A percentile compares a stretch with the other conserved stretches of the same genome.
Evolutionary conservation across 2,113 vertebrate genomes (phyloP).

Genomic region (Bubo blakistoni): DNA sequence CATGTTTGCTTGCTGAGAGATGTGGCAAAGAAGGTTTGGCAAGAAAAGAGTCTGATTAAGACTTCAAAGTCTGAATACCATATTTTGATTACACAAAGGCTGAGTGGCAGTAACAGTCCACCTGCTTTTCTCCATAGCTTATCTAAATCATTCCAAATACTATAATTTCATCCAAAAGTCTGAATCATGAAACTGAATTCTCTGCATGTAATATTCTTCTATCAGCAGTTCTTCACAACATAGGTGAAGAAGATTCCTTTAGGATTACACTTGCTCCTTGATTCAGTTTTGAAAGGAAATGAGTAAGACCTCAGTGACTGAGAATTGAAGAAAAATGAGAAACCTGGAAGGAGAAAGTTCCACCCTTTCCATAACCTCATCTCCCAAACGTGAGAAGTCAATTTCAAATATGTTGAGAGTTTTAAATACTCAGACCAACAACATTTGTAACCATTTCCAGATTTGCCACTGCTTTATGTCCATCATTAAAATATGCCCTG

Average conservation of each 20-base stretch:
- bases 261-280: neutral
- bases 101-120: neutral
- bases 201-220: neutral
- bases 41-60: neutral
- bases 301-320: neutral
- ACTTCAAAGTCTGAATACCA: neutral
- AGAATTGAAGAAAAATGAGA: neutral
- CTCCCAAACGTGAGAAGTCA: accelerated
- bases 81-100: neutral
- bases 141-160: neutral
- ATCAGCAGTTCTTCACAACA: neutral
- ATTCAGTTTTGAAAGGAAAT: neutral
- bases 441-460: neutral
- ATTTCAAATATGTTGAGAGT: neutral
- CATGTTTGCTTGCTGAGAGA: neutral
- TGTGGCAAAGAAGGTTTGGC: neutral
- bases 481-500: neutral
- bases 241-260: neutral
- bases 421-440: neutral
- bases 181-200: neutral
- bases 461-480: neutral
- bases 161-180: neutral
- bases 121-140: neutral
- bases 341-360: neutral
- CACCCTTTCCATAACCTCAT: neutral